Conservation (phyloP, 1,140 invertebrate genomes). For the Akabosia matsudoensis region DNA sequence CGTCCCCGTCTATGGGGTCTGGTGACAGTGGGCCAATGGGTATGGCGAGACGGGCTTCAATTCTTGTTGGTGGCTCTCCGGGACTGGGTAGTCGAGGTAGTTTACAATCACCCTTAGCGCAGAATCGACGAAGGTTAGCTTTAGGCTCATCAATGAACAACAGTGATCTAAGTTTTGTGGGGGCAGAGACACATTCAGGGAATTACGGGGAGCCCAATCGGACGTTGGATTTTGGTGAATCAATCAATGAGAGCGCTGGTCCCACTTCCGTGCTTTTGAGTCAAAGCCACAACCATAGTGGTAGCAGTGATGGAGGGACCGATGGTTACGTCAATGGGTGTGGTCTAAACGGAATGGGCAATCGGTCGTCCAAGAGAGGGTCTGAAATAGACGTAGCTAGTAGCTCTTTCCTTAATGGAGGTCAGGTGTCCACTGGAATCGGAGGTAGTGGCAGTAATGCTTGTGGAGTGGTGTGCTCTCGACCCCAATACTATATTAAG, state of each 20-base stretch:
- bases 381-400: not conserved
- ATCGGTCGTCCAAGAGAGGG: not conserved
- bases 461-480: conserved; percentile 44
- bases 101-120: not conserved
- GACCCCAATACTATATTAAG: conserved; percentile 81
- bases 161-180: not conserved
- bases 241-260: not conserved
- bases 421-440: not conserved
- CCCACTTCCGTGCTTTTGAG: not conserved
- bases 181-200: not conserved
- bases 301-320: not conserved
- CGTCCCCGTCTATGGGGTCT: not conserved
- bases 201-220: not conserved
- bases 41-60: not conserved
- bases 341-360: not conserved
- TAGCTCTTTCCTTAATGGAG: not conserved
- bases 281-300: not conserved
- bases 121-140: not conserved
- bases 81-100: not conserved
- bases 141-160: not conserved
- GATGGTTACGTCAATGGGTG: not conserved
- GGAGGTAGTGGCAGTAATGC: not conserved
- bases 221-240: not conserved
- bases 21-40: not conserved
- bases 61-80: not conserved